Evolutionary conservation across 2,113 vertebrate genomes (phyloP).

Genomic region (Passerina amoena): DNA sequence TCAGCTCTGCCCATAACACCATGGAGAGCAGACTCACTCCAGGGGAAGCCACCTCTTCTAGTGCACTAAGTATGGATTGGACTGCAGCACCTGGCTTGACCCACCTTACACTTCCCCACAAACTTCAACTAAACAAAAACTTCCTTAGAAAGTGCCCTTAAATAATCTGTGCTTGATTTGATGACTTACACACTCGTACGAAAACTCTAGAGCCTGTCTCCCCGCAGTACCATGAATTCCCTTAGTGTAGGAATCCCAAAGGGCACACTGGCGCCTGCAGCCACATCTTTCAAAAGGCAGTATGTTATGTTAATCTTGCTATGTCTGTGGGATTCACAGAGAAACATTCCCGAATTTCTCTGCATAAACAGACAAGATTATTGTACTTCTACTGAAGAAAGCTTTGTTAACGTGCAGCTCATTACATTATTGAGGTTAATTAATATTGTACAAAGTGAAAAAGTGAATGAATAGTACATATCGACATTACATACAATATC

Average conservation of each 20-base stretch:
- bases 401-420: neutral
- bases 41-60: neutral
- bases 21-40: accelerated
- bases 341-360: neutral
- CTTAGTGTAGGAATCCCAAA: neutral
- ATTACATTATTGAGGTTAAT: neutral
- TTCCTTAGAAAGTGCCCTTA: neutral
- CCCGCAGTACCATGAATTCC: neutral
- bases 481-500: neutral
- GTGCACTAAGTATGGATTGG: accelerated
- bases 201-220: neutral
- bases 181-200: neutral
- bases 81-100: neutral
- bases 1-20: neutral
- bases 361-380: neutral
- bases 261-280: neutral
- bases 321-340: neutral
- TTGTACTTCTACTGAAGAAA: neutral
- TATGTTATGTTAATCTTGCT: neutral
- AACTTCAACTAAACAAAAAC: neutral
- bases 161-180: neutral
- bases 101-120: neutral
- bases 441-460: neutral
- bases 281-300: neutral
- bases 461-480: neutral